Base-by-base conservation (phyloP, 2,113 vertebrate genomes). In the Setophaga kirtlandii region DNA sequence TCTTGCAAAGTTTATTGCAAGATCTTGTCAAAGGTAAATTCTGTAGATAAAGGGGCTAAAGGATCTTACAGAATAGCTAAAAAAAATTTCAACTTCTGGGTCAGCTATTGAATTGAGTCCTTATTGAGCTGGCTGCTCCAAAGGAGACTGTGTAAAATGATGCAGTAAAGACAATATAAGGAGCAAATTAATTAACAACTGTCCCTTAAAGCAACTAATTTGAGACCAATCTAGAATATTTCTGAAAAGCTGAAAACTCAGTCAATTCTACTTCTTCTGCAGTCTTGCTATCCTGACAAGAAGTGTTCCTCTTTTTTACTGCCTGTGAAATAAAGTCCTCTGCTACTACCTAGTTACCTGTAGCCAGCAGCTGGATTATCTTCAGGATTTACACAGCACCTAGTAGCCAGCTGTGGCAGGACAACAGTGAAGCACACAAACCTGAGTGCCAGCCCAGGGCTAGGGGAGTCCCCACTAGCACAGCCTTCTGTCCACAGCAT, bases 401-500 rank as follows among this genome's bases (percentile, higher is more conserved):
- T 12, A 12, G 19, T 4, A 76, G 58, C 27, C 53, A 71, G 55
- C 6, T 52, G 33, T 73, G 71, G 53, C 59, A 87, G 49, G 53
- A 53, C 53, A 71, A 47, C 28, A 80, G 59, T 4, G 5, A 64
- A 87, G 31, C n/a, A 62, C 5, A 13, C 11, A 53, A 21, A 50
- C 31, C 21, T 28, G 31, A 55, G 44, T 22, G 63, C 12, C 68
- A 83, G 71, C 23, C 49, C 30, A 65, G 35, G 59, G 41, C 31
- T 15, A 44, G 52, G 5, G 37, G 31, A 73, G 28, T 21, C 31
- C 35, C 42, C 15, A 14, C 4, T 25, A 22, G 22, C n/a, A 44
- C 2, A 83, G 59, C 37, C 37, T 42, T 65, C 46, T 58, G 20
- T 20, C n/a, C 0, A 0, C 6, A 49, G n/a, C 20, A 82, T 33